Evolutionary conservation across 2,113 vertebrate species (phyloP).

Genomic region (Thymallus thymallus): DNA sequence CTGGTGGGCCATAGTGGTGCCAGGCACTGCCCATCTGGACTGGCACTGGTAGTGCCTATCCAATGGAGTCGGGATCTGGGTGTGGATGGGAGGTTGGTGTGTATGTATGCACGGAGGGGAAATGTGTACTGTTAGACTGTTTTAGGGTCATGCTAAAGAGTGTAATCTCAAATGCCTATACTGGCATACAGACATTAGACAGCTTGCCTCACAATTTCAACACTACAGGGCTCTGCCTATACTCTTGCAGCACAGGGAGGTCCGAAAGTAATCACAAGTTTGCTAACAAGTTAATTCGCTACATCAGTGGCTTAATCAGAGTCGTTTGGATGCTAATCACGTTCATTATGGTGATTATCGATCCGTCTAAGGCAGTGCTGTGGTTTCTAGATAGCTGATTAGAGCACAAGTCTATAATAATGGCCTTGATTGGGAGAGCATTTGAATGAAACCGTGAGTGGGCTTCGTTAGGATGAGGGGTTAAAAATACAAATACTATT

Average conservation of each 20-base stretch:
- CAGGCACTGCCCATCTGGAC: constrained; percentile 55
- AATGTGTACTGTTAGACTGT: too few species aligned
- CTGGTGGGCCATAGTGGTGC: constrained; percentile 23
- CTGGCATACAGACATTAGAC: too few species aligned
- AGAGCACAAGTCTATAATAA: neutral
- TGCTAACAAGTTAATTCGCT: neutral
- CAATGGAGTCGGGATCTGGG: constrained; percentile 31
- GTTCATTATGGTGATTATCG: neutral
- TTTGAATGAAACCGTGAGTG: neutral
- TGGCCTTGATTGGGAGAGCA: neutral
- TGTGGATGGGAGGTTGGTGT: constrained; percentile 26
- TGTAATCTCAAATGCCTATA: too few species aligned
- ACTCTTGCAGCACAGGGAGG: too few species aligned
- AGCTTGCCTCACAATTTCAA: too few species aligned
- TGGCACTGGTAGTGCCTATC: constrained; percentile 19
- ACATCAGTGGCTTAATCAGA: neutral
- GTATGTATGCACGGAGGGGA: neutral
- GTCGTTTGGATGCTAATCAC: neutral
- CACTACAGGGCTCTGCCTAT: too few species aligned
- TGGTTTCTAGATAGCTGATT: neutral
- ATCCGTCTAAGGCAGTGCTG: neutral
- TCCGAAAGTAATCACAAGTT: too few species aligned
- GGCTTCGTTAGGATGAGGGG: too few species aligned
- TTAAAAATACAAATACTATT: too few species aligned
- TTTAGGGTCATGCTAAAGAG: too few species aligned